Conservation (phyloP, 2,797 vertebrate species). For the Phrynocephalus guinanensis region DNA sequence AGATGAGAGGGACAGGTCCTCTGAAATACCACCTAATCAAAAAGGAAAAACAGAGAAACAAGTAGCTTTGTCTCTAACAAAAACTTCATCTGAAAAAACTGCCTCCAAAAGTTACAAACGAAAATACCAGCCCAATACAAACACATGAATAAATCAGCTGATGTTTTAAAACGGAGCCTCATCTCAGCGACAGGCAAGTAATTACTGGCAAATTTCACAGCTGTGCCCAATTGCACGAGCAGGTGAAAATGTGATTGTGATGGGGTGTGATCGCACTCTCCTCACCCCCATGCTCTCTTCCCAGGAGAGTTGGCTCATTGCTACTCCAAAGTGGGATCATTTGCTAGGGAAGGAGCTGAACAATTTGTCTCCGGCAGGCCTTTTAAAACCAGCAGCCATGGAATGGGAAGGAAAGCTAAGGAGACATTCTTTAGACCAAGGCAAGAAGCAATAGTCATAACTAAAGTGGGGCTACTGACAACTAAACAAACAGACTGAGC, state of each 20-base stretch:
- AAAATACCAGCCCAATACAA: constrained; percentile 52
- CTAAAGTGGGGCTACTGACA: constrained; percentile 33
- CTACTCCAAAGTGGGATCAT: constrained; percentile 42
- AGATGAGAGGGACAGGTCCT: neutral
- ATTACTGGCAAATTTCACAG: constrained; percentile 70
- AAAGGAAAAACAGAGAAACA: constrained; percentile 5
- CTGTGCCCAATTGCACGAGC: constrained; percentile 62
- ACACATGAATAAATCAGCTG: constrained; percentile 59
- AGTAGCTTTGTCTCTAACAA: constrained; percentile 24
- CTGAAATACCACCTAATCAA: constrained; percentile 49
- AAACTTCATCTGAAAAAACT: constrained; percentile 23
- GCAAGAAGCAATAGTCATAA: constrained; percentile 48
- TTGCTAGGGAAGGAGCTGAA: constrained; percentile 50
- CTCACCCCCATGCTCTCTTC: constrained; percentile 58
- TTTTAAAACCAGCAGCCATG: constrained; percentile 29
- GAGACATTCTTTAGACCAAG: constrained; percentile 49
- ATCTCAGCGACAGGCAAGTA: constrained; percentile 61
- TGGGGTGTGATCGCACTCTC: constrained; percentile 62
- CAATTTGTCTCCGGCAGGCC: constrained; percentile 38
- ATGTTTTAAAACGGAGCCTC: constrained; percentile 61
- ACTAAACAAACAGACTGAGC: constrained; percentile 33
- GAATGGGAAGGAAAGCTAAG: constrained; percentile 52
- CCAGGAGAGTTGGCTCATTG: constrained; percentile 50
- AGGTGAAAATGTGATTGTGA: constrained; percentile 72
- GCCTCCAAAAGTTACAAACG: constrained; percentile 36